Evolutionary conservation across 2,113 vertebrate species (phyloP), one percentile per base, ranked within the genome.

Genomic region (Sander vitreus): DNA sequence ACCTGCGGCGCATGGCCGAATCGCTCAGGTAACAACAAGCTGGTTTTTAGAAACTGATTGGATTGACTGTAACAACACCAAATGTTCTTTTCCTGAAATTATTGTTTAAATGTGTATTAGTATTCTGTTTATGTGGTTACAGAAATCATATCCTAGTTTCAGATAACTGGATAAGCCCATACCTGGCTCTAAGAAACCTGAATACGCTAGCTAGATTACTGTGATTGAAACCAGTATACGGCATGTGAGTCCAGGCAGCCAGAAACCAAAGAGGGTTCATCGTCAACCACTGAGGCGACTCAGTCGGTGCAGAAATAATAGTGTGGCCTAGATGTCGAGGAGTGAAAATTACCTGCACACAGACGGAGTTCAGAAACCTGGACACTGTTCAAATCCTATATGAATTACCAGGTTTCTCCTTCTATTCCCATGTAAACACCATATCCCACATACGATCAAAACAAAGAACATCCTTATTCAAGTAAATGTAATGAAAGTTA

Each of bases 1-100:
- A 99, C 92, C 95, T 99, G 86, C 96, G 98, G 55, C 92, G 96
- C 69, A 99, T 99, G 98, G 98, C 98, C 21, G 98, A 99, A 93
- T 97, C 97, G 90, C 97, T 99, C 92, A 96, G 97, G 98, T 99
- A 91, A 85, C 9, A 10, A 23, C 19, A 4, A 4, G 15, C 6
- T 25, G 9, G 36, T 23, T 70, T 65, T 21, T 33, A 58, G 7
- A 68, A 68, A 43, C 4, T 16, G 7, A 62, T 5, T 1, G 57
- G 30, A 18, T 60, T 50, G 1, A 62, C 19, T 36, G 45, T 18
- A 11, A 36, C 27, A 23, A 53, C 47, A 62, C 45, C 6, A 59
- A 47, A 30, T 30, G 23, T 51, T 8, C 23, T 6, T 33, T 27
- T 71, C 15, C 23, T 45, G 12, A 18, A 59, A 47, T 30, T 25